Percentiles rank a stretch among this genome's conserved stretches.
Evolutionary conservation across 1,140 invertebrate genomes (phyloP).

Genomic region (Saxidomus purpurata): DNA sequence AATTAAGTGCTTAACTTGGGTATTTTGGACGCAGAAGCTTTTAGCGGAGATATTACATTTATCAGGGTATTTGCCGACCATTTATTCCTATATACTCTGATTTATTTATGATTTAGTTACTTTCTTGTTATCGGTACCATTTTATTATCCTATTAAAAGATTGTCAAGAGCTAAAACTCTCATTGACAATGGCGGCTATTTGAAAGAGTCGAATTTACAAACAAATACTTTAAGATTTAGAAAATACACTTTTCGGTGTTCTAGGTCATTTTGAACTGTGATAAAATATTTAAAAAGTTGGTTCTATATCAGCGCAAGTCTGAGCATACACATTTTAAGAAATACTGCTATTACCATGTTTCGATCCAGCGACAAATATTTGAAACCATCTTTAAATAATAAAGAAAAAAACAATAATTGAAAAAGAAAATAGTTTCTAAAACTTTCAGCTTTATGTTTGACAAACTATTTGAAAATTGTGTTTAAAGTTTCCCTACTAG

Average conservation of each 20-base stretch:
- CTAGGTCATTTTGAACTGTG: not conserved
- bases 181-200: slow-evolving; percentile 42
- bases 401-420: too few relatives aligned
- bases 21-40: slow-evolving; percentile 51
- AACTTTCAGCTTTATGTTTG: too few relatives aligned
- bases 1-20: slow-evolving; percentile 57
- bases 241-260: slow-evolving; percentile 25
- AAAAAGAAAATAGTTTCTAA: too few relatives aligned
- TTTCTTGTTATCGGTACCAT: slow-evolving; percentile 38
- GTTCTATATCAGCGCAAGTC: too few relatives aligned
- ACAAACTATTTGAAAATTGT: too few relatives aligned
- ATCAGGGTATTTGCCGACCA: slow-evolving; percentile 46
- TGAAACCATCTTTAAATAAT: too few relatives aligned
- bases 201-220: slow-evolving; percentile 50
- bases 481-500: too few relatives aligned
- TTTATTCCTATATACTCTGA: slow-evolving; percentile 55
- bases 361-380: too few relatives aligned
- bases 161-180: slow-evolving; percentile 10
- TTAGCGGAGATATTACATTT: slow-evolving; percentile 13
- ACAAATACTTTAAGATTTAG: slow-evolving; percentile 33
- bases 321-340: too few relatives aligned
- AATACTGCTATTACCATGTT: too few relatives aligned
- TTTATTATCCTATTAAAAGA: slow-evolving; percentile 62
- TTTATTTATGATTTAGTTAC: slow-evolving; percentile 56
- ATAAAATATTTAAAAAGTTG: not conserved